Evolutionary conservation across 2,888 invertebrate genomes (phyloP), one percentile per base, ranked within the genome.

Genomic region (Latheticus oryzae): DNA sequence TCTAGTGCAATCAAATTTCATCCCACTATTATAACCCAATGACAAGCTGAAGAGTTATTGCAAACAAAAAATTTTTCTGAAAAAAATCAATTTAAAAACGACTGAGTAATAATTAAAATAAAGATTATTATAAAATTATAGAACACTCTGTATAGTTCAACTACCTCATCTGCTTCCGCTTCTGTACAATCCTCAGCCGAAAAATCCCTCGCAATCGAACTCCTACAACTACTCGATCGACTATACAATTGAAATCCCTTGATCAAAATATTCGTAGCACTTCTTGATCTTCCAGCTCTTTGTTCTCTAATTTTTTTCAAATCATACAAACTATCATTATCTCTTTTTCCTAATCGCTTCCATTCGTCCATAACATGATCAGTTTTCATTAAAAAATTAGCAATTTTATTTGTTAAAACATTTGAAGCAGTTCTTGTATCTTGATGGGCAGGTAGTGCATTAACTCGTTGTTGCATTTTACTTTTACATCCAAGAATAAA

Each of bases 311-410:
- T 51, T 37, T 61, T 61, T 35, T 50, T 45, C 9, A 19, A 42
- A 13, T 55, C 55, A 3, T 43, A 43, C 33, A 8, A 5, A 3
- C 16, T 30, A n/a, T 30, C 12, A 8, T 30, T 33, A n/a, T 53
- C 35, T 45, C 28, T 84, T 48, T 85, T 85, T 0, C 91, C 90
- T 40, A 89, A 69, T 60, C 87, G 82, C 52, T 85, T 83, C 93
- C 93, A 94, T 73, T 93, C 92, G 70, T 93, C 91, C 86, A 91
- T 91, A 0, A 93, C 87, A 76, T 93, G 93, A 78, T 94, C 93
- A 1, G 93, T 93, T 61, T 90, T 84, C 70, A 85, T 86, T 19
- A 94, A 79, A 70, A 94, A 94, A 71, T 87, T 88, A 50, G 89
- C 85, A 47, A 94, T 93, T 78, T 90, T 90, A 21, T 82, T 84